Base-by-base conservation (phyloP, 2,113 vertebrate genomes). In the Atrichornis clamosus region DNA sequence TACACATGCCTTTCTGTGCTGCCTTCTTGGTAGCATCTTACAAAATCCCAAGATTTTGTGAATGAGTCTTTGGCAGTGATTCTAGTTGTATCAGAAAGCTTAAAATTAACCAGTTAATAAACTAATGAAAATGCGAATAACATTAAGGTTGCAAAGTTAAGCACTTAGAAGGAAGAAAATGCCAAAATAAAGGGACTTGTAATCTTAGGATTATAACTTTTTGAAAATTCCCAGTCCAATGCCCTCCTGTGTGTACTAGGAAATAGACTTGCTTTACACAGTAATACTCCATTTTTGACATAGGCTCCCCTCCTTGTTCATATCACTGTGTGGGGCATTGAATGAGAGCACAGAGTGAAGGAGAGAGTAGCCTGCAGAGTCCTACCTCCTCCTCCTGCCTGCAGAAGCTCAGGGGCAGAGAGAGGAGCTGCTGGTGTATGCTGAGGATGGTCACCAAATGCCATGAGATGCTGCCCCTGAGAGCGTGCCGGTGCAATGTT, bases 401-500 rank as follows among this genome's bases (percentile, higher is more conserved):
- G 24, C 37, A 13, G 47, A 27, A 62, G 27, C 28, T 41, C 4
- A 0, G 64, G 72, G 26, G 44, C 63, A 59, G 63, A 53, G 28
- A 75, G 44, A 49, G 53, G 67, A 64, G 27, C 53, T 50, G 5
- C 65, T 82, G 75, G 28, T 63, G 83, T 63, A 3, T 1, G 3
- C 20, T 2, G 5, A 12, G 4, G 5, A 10, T 8, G 39, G 52
- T 32, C 60, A 52, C n/a, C 4, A 3, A 32, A 28, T 20, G 37
- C 53, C 6, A 0, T 10, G 33, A 75, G 62, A 52, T 52, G 30
- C 47, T 30, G 30, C 10, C 19, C 58, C 27, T 22, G 73, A 33
- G 42, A 33, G 9, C 0, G 0, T 52, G 20, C n/a, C 5, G 0
- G 11, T 20, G 75, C 1, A 0, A 9, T 46, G 21, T 6, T 86